Evolutionary conservation across 2,888 invertebrate species (phyloP).

Genomic region (Epistrophella euchroma): DNA sequence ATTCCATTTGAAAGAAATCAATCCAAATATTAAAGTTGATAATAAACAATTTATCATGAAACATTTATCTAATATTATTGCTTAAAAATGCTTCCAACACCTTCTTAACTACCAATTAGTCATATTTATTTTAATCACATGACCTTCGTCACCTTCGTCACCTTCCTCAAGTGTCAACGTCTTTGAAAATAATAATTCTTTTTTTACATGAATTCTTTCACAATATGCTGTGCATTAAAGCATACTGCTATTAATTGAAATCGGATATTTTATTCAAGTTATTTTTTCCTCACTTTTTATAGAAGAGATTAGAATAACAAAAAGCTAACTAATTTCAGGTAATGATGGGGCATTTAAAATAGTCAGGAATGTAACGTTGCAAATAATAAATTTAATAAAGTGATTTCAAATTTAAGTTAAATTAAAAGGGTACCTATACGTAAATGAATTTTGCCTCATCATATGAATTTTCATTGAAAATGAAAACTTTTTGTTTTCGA

Average conservation of each 20-base stretch:
- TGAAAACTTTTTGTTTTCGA: no score
- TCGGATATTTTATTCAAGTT: conserved; percentile 27
- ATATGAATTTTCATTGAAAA: no score
- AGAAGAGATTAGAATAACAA: conserved; percentile 31
- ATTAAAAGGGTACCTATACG: no score
- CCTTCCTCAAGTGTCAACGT: conserved; percentile 13
- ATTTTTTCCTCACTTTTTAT: conserved; percentile 4
- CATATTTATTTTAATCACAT: not conserved
- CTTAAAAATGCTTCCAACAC: not conserved
- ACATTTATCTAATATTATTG: no score
- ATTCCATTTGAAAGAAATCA: no score
- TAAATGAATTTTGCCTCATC: no score
- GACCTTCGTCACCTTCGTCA: conserved; percentile 25
- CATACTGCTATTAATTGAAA: conserved; percentile 28
- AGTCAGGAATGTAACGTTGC: not conserved
- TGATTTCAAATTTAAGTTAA: no score
- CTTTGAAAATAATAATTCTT: not conserved
- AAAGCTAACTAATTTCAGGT: conserved; percentile 52
- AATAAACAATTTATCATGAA: no score
- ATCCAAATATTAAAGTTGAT: no score
- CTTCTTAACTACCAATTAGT: conserved; percentile 11
- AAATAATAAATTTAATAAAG: no score
- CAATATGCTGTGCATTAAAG: not conserved
- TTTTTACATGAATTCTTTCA: not conserved
- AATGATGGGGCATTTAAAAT: conserved; percentile 60